These are phyloP conservation scores for Lutjanus erythropterus DNA, from an alignment of 2,113 vertebrate genomes.

Conservation along the genomic window DNA sequence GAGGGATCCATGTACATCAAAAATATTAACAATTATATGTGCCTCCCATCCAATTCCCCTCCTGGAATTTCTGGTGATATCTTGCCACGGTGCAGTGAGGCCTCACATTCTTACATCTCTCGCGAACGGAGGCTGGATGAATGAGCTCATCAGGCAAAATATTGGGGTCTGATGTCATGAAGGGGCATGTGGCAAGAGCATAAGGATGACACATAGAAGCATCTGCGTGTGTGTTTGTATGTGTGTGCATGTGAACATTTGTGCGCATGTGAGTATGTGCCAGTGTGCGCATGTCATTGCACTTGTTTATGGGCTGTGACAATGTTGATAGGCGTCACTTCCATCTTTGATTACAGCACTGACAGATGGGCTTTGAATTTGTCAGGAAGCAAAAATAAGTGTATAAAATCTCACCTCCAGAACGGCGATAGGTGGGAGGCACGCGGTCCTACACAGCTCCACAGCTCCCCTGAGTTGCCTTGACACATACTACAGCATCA, in stretches of 20 bases:
- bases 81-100: neutral
- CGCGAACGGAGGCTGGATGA: constrained; percentile 26
- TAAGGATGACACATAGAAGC: constrained; percentile 32
- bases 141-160: constrained; percentile 37
- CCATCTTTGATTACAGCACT: constrained; percentile 71
- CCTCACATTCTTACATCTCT: constrained; percentile 10
- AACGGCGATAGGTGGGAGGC: constrained; percentile 24
- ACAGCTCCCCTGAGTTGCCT: constrained; percentile 19
- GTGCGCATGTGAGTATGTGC: constrained; percentile 12
- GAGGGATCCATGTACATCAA: neutral
- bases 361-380: constrained; percentile 70
- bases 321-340: constrained; percentile 62
- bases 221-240: neutral
- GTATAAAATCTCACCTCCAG: constrained; percentile 60
- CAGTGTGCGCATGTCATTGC: constrained; percentile 39
- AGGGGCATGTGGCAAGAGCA: constrained; percentile 35
- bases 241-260: neutral
- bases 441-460: constrained; percentile 25
- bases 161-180: constrained; percentile 30
- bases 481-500: constrained; percentile 41
- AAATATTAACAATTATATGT: constrained; percentile 9
- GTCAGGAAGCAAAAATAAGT: constrained; percentile 50
- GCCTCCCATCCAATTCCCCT: constrained; percentile 3
- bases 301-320: constrained; percentile 40
- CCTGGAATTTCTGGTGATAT: constrained; percentile 20